Evolutionary conservation across 2,888 invertebrate genomes (phyloP), one percentile per base, ranked within the genome.

Genomic region (Rhogogaster chlorosoma): DNA sequence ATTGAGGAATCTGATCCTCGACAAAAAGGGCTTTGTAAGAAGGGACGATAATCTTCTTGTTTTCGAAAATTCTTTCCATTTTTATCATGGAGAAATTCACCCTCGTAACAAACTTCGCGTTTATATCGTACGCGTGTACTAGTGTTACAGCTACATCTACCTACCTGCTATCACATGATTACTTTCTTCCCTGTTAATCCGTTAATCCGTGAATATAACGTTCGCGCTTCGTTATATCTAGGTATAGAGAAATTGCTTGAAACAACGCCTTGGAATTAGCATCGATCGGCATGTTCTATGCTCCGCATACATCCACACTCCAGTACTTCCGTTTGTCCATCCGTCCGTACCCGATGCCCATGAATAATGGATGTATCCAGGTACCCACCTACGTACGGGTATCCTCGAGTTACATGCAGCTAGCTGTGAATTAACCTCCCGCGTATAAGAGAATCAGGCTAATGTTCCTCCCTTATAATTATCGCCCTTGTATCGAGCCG

Each of bases 271-370:
- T 49, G 45, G 83, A 70, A 83, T 83, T 83, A 64, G 32, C 67
- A 83, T 83, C 83, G 83, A 83, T 67, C 83, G 67, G 10, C 42
- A 45, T 80, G 49, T 64, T 61, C 80, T 80, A 77, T 77, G 53
- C 77, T 2, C 26, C 53, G 32, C 82, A 29, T 61, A 67, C 45
- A 83, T 67, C 45, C 26, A 45, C n/a, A 70, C 67, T 61, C 22
- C 67, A 45, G 83, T 83, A 70, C 67, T 83, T 83, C 83, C 83
- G 83, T 64, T 70, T 32, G 67, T 42, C 83, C 83, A 49, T 83
- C 45, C 83, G 67, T 64, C 83, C 67, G 83, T 83, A 49, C 53
- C 49, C 83, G 42, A 80, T 80, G 42, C 22, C 53, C 49, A 83
- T 83, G 83, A 83, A 83, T 83, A 83, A 83, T 83, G 83, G 67